Evolutionary conservation across 2,797 vertebrate genomes (phyloP), one percentile per base, ranked within the genome.

Genomic region (Cygnus olor): DNA sequence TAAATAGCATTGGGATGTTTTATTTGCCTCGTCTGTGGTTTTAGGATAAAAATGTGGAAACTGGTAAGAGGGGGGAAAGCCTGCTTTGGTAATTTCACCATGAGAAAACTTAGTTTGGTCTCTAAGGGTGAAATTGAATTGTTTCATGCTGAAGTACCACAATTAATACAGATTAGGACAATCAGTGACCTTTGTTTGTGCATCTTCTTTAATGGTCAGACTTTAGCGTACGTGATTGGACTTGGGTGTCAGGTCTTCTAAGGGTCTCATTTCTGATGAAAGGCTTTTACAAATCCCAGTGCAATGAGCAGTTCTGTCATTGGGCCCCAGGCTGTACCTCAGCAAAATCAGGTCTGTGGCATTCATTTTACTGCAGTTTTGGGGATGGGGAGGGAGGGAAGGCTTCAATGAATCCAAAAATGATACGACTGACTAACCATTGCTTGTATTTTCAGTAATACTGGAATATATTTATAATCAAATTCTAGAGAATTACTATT

Each of bases 261-360:
- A 66, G 77, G 61, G 38, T 38, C 34, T 53, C 2, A 15, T 92
- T 92, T 90, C 68, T 87, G 51, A 89, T n/a, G 54, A 71, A 85
- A 78, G 40, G 11, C 58, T 87, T 90, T 86, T 57, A 18, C 79
- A 90, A 86, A 21, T 5, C 1, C 2, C 27, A 16, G 27, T 25
- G 34, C 53, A 56, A 4, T 6, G 14, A 69, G 51, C 45, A 91
- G 27, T 5, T 49, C 42, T 70, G 42, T 56, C 56, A 3, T 0
- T 24, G 77, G 76, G 66, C 38, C 66, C 28, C 45, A 40, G 44
- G 2, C 16, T 73, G 51, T 58, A 32, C 51, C 49, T 42, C 0
- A 38, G 68, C 57, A 19, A 13, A 64, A 34, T 3, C 66, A 80
- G 45, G 25, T 18, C 57, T 71, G 49, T 28, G 6, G 14, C 30